Conservation (phyloP, 2,113 vertebrate species). For the Chaenogobius annularis region DNA sequence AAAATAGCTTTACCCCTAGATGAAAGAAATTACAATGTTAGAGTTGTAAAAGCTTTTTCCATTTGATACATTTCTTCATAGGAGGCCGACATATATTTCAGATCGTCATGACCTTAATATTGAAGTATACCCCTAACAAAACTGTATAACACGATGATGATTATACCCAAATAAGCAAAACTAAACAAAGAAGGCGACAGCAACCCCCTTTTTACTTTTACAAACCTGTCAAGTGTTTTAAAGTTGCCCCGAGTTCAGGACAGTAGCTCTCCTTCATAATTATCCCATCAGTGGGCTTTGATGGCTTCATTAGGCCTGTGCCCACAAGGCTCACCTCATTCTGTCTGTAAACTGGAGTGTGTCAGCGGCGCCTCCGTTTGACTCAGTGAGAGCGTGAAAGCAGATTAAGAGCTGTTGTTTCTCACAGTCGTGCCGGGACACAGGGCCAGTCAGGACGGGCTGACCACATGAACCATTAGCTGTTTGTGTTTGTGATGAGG, state of each 20-base stretch:
- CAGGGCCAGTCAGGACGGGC: constrained; percentile 64
- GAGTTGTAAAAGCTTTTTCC: neutral
- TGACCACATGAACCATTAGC: constrained; percentile 67
- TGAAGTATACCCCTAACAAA: neutral
- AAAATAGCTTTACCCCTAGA: neutral
- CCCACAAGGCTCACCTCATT: constrained; percentile 69
- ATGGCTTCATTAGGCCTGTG: constrained; percentile 62
- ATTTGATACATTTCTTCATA: neutral
- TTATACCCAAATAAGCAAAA: neutral
- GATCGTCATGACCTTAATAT: neutral
- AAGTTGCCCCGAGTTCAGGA: constrained; percentile 36
- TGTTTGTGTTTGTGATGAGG: constrained; percentile 61
- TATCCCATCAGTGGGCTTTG: constrained; percentile 62
- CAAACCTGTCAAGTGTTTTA: constrained; percentile 36
- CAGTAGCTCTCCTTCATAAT: constrained; percentile 48
- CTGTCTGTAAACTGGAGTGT: constrained; percentile 64
- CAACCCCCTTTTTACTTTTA: constrained; percentile 28
- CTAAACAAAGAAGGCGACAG: neutral
- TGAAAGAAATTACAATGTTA: neutral
- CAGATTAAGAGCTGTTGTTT: constrained; percentile 75
- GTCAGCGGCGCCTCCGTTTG: constrained; percentile 65
- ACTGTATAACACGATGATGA: neutral
- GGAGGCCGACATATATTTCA: neutral
- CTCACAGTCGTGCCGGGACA: constrained; percentile 57
- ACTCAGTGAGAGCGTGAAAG: constrained; percentile 70